A percentile compares a stretch with the other conserved stretches of the same genome.
These are phyloP conservation scores for Bufo bufo DNA, from an alignment of 2,113 vertebrate genomes.

Conservation along the genomic window DNA sequence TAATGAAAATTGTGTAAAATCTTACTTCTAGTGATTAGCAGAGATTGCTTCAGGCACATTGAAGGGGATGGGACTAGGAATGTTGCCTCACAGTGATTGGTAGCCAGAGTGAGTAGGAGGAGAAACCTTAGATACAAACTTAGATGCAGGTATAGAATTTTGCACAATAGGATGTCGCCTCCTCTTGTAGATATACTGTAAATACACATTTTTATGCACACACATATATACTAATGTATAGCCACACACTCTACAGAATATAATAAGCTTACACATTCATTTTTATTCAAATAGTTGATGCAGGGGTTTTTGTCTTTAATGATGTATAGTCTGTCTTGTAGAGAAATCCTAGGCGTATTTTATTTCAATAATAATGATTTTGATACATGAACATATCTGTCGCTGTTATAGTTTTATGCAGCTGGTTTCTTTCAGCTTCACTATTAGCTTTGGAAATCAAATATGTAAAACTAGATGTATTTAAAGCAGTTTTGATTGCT, in stretches of 20 bases:
- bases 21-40: no score
- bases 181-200: background rate
- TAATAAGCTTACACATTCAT: slow-evolving; percentile 17
- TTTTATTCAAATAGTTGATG: slow-evolving; percentile 30
- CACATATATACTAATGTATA: background rate
- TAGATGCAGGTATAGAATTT: background rate
- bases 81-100: background rate
- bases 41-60: no score
- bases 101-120: background rate
- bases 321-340: slow-evolving; percentile 33
- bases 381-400: slow-evolving; percentile 63
- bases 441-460: slow-evolving; percentile 69
- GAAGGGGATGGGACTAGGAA: background rate
- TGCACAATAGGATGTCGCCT: background rate
- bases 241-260: background rate
- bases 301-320: slow-evolving; percentile 41
- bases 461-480: slow-evolving; percentile 63
- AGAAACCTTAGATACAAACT: background rate
- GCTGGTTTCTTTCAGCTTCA: slow-evolving; percentile 67
- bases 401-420: slow-evolving; percentile 64
- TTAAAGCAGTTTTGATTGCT: slow-evolving; percentile 64
- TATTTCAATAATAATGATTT: slow-evolving; percentile 67
- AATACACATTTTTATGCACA: background rate
- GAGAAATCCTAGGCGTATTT: slow-evolving; percentile 60
- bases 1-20: no score